phyloP scores from a whole-genome alignment of 2,797 vertebrate genomes.

The Trematomus bernacchii region DNA sequence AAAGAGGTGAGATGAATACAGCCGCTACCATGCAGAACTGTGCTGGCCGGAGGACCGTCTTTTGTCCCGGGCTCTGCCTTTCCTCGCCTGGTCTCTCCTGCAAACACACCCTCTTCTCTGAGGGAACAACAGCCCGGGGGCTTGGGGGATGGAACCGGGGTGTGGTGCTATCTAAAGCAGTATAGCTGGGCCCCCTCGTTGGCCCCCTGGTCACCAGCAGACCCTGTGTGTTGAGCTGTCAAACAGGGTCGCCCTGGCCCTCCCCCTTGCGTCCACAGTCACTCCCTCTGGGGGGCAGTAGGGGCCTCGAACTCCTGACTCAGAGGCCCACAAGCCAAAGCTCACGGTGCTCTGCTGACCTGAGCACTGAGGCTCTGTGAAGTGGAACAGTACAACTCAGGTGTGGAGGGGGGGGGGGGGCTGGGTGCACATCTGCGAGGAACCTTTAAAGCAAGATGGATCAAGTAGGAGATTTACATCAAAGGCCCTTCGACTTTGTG shows the following conservation, averaged over 20 bases:
- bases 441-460: constrained; percentile 42
- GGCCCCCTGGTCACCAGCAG: constrained; percentile 84
- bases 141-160: constrained; percentile 76
- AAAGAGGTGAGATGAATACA: constrained; percentile 75
- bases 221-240: constrained; percentile 84
- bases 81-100: constrained; percentile 74
- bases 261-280: constrained; percentile 74
- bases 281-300: constrained; percentile 72
- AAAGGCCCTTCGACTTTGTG: constrained; percentile 63
- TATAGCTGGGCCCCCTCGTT: constrained; percentile 70
- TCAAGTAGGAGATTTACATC: constrained; percentile 63
- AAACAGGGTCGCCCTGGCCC: constrained; percentile 75
- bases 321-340: constrained; percentile 42
- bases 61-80: constrained; percentile 77
- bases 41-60: constrained; percentile 68
- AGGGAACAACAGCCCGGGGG: constrained; percentile 75
- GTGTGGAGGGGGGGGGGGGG: constrained; percentile 57
- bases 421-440: constrained; percentile 61
- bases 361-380: constrained; percentile 59
- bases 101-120: constrained; percentile 82
- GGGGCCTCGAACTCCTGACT: constrained; percentile 54
- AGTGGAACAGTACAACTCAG: constrained; percentile 71
- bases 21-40: constrained; percentile 83
- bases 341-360: constrained; percentile 63
- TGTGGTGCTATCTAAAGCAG: constrained; percentile 77